Conservation (phyloP, 2,797 vertebrate species). For the Sebastes diaconus region DNA sequence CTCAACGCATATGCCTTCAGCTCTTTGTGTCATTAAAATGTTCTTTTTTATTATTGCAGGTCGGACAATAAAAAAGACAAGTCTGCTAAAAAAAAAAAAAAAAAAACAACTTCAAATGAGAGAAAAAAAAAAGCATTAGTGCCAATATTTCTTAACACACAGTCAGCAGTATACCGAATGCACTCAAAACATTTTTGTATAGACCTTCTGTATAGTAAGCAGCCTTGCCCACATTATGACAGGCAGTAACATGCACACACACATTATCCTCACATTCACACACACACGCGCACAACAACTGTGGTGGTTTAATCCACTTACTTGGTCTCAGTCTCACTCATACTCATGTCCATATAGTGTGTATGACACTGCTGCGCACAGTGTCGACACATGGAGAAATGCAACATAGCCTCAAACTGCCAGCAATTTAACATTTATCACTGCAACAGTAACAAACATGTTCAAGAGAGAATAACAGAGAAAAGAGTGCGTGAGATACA, state of each 20-base stretch:
- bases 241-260: conserved; percentile 83
- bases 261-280: conserved; percentile 65
- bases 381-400: conserved; percentile 77
- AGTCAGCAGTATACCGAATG: conserved; percentile 84
- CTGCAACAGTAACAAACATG: conserved; percentile 83
- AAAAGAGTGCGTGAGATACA: conserved; percentile 80
- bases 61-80: conserved; percentile 85
- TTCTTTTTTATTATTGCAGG: conserved; percentile 86
- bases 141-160: conserved; percentile 84
- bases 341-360: conserved; percentile 65
- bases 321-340: conserved; percentile 82
- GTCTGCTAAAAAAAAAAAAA: conserved; percentile 78
- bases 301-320: conserved; percentile 82
- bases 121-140: conserved; percentile 79
- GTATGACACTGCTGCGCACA: conserved; percentile 55
- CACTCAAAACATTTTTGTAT: conserved; percentile 80
- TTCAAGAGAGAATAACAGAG: conserved; percentile 77
- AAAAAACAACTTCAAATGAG: conserved; percentile 21
- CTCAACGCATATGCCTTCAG: conserved; percentile 81
- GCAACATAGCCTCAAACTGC: conserved; percentile 81
- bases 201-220: conserved; percentile 84
- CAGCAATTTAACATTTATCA: conserved; percentile 82
- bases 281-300: conserved; percentile 65
- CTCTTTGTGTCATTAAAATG: conserved; percentile 83
- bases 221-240: conserved; percentile 81